Evolutionary conservation across 2,888 invertebrate species (phyloP).

Genomic region (Scotopteryx bipunctaria): DNA sequence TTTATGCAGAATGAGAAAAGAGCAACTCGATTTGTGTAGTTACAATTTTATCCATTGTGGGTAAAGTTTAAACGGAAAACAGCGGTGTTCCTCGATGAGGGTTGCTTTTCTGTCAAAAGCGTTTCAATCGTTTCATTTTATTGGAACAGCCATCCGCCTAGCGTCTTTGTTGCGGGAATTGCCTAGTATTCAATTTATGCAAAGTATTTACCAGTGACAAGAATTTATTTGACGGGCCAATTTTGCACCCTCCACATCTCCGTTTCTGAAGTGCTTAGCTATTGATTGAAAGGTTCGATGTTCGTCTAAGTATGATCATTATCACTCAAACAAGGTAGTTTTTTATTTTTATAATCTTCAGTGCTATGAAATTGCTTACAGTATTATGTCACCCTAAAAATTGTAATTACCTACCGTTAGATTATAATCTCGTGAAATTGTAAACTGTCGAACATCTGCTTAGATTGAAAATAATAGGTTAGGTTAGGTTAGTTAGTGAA

Average conservation of each 20-base stretch:
- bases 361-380: too few relatives aligned
- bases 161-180: conserved; percentile 75
- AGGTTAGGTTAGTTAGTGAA: too few relatives aligned
- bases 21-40: conserved; percentile 54
- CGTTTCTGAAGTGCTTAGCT: conserved; percentile 54
- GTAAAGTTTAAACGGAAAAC: conserved; percentile 51
- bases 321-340: too few relatives aligned
- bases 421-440: too few relatives aligned
- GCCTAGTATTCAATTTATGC: conserved; percentile 74
- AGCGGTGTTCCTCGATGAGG: conserved; percentile 49
- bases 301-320: too few relatives aligned
- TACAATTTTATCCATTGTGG: conserved; percentile 42
- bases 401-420: too few relatives aligned
- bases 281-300: conserved; percentile 56
- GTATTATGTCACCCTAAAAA: too few relatives aligned
- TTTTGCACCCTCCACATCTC: conserved; percentile 57
- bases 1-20: conserved; percentile 51
- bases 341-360: too few relatives aligned
- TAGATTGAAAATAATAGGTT: too few relatives aligned
- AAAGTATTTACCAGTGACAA: conserved; percentile 78
- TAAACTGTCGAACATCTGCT: too few relatives aligned
- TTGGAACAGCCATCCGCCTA: conserved; percentile 69
- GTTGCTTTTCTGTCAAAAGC: conserved; percentile 70
- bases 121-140: conserved; percentile 74
- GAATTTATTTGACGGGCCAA: conserved; percentile 77